Conservation (phyloP, 2,888 invertebrate genomes). For the Acleris cristana region DNA sequence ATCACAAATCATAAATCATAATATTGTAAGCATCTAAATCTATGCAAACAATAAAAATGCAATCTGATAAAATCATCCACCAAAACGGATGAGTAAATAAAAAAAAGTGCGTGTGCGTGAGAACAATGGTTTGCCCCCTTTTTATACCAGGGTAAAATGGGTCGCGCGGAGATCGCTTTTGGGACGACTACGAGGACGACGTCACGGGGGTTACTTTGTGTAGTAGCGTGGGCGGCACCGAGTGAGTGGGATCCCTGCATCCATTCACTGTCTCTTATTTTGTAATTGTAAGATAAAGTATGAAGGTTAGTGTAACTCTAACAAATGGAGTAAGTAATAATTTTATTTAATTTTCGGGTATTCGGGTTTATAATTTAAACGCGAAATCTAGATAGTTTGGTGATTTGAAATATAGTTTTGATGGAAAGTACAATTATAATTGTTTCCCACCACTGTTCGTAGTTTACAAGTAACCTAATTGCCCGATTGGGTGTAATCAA, state of each 20-base stretch:
- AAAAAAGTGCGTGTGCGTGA: constrained; percentile 84
- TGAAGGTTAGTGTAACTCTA: too few species aligned
- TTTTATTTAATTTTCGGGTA: too few species aligned
- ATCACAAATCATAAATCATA: too few species aligned
- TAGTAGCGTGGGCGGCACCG: constrained; percentile 43
- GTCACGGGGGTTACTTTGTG: constrained; percentile 46
- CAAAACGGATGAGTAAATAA: constrained; percentile 40
- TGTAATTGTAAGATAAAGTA: background rate
- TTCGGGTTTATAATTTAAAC: too few species aligned
- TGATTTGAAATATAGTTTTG: too few species aligned
- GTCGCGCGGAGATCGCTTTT: constrained; percentile 64
- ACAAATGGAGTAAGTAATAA: too few species aligned
- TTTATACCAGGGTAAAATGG: constrained; percentile 80
- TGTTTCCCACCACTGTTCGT: too few species aligned
- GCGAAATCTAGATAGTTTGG: too few species aligned
- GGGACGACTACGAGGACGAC: constrained; percentile 58
- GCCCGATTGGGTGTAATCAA: too few species aligned
- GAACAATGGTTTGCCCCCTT: constrained; percentile 85
- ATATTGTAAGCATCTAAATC: too few species aligned
- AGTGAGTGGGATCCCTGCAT: background rate
- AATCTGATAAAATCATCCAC: background rate
- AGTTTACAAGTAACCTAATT: too few species aligned
- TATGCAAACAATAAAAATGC: background rate
- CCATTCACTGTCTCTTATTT: constrained; percentile 1
- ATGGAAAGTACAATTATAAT: too few species aligned